Base-by-base conservation (phyloP, 2,113 vertebrate species). In the Dasyornis broadbenti region DNA sequence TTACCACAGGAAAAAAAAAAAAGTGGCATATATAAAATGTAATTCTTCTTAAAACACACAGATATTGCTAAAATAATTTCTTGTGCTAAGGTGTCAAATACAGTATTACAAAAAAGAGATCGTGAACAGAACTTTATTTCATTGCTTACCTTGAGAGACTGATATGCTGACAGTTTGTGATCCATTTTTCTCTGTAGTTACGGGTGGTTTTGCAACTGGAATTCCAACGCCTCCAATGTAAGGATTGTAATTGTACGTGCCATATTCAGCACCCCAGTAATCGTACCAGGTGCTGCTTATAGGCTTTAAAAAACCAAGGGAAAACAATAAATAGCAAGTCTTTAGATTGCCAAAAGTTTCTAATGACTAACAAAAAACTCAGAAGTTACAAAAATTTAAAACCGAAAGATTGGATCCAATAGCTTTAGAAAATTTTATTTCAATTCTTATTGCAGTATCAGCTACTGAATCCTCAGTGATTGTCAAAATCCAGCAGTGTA, bases 221-320 rank as follows among this genome's bases (percentile, higher is more conserved):
- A 99, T 99, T 65, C 99, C 99, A 90, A 99, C 98, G 6, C 99
- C 99, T 76, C 99, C 99, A 64, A 99, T 99, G 92, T 99, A 99
- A 24, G 99, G 99, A 94, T 99, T 99, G 97, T 99, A 99, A 95
- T 99, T 99, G 89, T 99, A 99, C 7, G 99, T 99, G 39, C 99
- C 99, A 90, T 99, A 99, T 96, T 99, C 99, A 28, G 99, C 98
- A 65, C 99, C 99, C 99, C 99, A 99, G 96, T 99, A 99, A 97
- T 99, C 99, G 27, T 99, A 99, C 99, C 99, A 99, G 10, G 99
- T 99, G 97, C 99, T 99, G 98, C 99, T 99, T 97, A 99, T 99
- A 60, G 99, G 99, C 99, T 99, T 97, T 76, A 69, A 42, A 79
- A 68, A 75, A 18, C 1, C 7, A 45, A 33, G 72, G 64, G 31